These are phyloP conservation scores for Eilema griseolum DNA, from an alignment of 2,888 invertebrate species.

Conservation along the genomic window DNA sequence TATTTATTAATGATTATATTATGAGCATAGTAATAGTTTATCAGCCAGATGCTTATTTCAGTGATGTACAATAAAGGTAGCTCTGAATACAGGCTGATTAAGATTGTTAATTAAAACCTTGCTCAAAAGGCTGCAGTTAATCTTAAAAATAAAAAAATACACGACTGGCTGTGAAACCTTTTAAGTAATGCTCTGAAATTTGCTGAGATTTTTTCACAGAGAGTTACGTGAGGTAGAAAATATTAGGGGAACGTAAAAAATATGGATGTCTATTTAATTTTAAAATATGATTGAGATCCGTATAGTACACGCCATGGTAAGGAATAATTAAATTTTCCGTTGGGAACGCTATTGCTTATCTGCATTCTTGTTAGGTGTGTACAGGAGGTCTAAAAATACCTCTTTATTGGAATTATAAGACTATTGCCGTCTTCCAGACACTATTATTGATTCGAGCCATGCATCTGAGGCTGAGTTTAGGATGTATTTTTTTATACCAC, in stretches of 20 bases:
- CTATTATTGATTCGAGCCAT: too few relatives aligned
- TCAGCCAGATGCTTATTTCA: not conserved
- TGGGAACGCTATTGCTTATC: not conserved
- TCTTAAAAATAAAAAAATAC: conserved; percentile 4
- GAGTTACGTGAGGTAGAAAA: not conserved
- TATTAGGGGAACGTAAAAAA: not conserved
- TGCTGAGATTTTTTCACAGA: conserved; percentile 6
- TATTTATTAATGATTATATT: not conserved
- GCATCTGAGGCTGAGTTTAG: too few relatives aligned
- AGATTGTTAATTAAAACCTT: conserved; percentile 18
- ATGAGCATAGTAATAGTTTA: not conserved
- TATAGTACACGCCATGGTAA: not conserved
- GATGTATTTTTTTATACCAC: too few relatives aligned
- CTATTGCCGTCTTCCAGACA: too few relatives aligned
- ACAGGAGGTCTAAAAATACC: too few relatives aligned
- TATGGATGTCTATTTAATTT: not conserved
- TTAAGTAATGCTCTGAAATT: conserved; percentile 10
- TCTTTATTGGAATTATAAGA: too few relatives aligned
- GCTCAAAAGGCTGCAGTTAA: conserved; percentile 16
- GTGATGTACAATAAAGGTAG: not conserved
- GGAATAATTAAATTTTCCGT: not conserved
- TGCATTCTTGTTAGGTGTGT: not conserved
- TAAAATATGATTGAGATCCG: not conserved
- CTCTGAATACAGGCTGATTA: conserved; percentile 19
- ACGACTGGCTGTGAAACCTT: conserved; percentile 25